Base-by-base conservation (phyloP, 2,113 vertebrate genomes). In the Tachysurus vachellii region DNA sequence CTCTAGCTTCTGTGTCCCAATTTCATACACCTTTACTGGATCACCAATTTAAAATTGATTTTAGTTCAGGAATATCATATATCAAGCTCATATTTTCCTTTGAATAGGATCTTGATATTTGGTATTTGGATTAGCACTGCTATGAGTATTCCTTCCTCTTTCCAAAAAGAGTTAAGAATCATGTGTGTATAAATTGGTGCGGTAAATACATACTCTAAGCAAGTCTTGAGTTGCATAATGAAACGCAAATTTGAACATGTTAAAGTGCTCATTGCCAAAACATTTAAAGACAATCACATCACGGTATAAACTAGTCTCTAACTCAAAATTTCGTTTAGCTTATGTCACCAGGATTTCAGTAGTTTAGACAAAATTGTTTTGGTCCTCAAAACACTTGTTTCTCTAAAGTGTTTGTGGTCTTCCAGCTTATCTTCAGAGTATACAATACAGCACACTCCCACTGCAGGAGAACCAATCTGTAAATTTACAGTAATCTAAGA, bases 381-480 rank as follows among this genome's bases (percentile, higher is more conserved):
- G 21, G 77, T 80, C 54, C 4, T 36, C 54, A 80, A 7, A 79
- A 77, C 12, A 0, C 14, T 2, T 53, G 13, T 91, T 88, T 91
- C 80, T 87, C 89, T 84, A 90, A 93, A 92, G 92, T 92, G 92
- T 94, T 90, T 90, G 91, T 85, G 44, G 91, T 92, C 91, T 91
- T 92, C 90, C 88, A 86, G 90, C 91, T 94, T 91, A 92, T 90
- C 92, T 92, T 89, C 83, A 88, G 87, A 85, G 89, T 88, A 91
- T 47, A 84, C 90, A 81, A 82, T 57, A 91, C 42, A 14, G 90
- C 89, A 91, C 91, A 88, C 89, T 90, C 91, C 88, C 90, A 87
- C 91, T 91, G 87, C 92, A 92, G 91, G 89, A 93, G 91, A 92
- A 94, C 94, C 94, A 95, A 95, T 95, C 92, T 92, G 23, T 13